Base-by-base conservation (phyloP, 2,888 invertebrate genomes). In the Nemotelus pantherinus region DNA sequence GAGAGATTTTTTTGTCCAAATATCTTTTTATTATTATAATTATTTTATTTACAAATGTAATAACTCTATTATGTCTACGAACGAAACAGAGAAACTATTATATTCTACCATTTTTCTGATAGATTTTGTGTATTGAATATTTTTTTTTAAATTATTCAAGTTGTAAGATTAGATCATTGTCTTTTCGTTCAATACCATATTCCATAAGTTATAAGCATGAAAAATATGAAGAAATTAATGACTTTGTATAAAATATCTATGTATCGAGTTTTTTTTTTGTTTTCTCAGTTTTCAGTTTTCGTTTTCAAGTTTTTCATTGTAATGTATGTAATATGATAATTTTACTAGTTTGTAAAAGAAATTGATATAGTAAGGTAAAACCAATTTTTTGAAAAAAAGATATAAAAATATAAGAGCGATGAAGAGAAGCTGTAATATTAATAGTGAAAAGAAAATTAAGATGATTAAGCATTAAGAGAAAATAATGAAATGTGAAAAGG, bases 301-400 rank as follows among this genome's bases (percentile, higher is more conserved):
- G 53, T 55, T 70, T 70, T 53, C 53, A 55, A 70, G 53, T 70
- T 44, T 70, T 70, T 67, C 43, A 55, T 70, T 70, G 53, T 70
- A 70, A 55, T 63, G 43, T 70, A 70, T 70, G 70, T 70, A 70
- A 70, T 43, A 70, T 70, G 53, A 70, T 70, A 70, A 55, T 70
- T 70, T 55, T 67, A 41, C 53, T 70, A 70, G 70, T 70, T 70
- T 50, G 55, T 70, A 70, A 70, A 63, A 70, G 41, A 55, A 47
- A 70, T 41, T 70, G 55, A 70, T 53, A 55, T 70, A 4, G 45
- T 7, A 70, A 70, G 53, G 63, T 43, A 70, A 70, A 70, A 55
- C 6, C 7, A 70, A 70, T 43, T 41, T 50, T 41, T 55, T 63
- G 55, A 70, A 70, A 3, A n/a, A 50, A 55, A 41, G 43, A 70